A percentile compares a stretch with the other conserved stretches of the same genome.
phyloP scores from a whole-genome alignment of 2,113 vertebrate species.

The Oncorhynchus mykiss region DNA sequence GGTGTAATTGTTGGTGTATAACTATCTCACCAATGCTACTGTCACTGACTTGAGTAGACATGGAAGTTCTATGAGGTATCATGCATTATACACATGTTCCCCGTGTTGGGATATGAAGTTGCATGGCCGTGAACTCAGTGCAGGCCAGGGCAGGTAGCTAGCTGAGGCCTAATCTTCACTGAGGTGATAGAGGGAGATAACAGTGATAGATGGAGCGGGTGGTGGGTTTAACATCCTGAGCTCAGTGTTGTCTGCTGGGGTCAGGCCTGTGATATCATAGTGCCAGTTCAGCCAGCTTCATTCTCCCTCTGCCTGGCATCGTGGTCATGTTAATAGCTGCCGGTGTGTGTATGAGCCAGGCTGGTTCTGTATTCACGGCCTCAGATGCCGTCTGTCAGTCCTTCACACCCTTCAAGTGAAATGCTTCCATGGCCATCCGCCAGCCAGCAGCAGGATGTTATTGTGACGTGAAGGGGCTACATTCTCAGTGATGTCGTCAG shows the following conservation, averaged over 20 bases:
- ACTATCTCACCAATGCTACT: background rate
- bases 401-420: slow-evolving; percentile 47
- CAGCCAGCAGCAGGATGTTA: slow-evolving; percentile 18
- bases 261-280: slow-evolving; percentile 58
- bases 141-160: slow-evolving; percentile 31
- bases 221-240: slow-evolving; percentile 63
- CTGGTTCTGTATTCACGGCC: slow-evolving; percentile 35
- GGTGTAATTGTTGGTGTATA: background rate
- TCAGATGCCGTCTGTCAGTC: slow-evolving; percentile 59
- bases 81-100: background rate
- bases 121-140: background rate
- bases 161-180: slow-evolving; percentile 64
- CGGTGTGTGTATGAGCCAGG: slow-evolving; percentile 40
- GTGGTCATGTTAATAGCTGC: slow-evolving; percentile 53
- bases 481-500: slow-evolving; percentile 22
- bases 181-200: slow-evolving; percentile 62
- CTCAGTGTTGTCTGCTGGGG: slow-evolving; percentile 58
- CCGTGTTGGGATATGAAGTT: background rate
- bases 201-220: slow-evolving; percentile 66
- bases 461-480: slow-evolving; percentile 17
- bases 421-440: slow-evolving; percentile 38
- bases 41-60: background rate
- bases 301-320: slow-evolving; percentile 32
- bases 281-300: slow-evolving; percentile 38
- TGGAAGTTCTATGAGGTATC: background rate